Conservation (phyloP, 2,797 vertebrate species). For the Pampus argenteus region DNA sequence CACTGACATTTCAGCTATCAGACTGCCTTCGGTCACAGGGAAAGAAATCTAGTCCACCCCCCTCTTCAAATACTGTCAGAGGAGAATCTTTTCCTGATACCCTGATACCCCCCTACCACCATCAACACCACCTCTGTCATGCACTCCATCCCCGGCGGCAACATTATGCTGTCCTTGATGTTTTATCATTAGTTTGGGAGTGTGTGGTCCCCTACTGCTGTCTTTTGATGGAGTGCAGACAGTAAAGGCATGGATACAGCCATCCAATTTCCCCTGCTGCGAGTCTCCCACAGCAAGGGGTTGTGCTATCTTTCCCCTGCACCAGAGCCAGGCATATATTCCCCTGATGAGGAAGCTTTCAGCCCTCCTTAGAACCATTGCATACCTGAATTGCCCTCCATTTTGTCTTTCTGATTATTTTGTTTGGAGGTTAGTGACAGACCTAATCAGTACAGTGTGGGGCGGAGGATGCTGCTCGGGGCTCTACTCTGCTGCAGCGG, state of each 20-base stretch:
- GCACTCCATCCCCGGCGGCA: constrained; percentile 75
- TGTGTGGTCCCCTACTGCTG: constrained; percentile 87
- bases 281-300: constrained; percentile 78
- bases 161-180: constrained; percentile 88
- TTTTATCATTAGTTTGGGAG: constrained; percentile 87
- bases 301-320: constrained; percentile 75
- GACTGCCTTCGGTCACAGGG: constrained; percentile 81
- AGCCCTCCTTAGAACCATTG: constrained; percentile 70
- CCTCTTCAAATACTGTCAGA: constrained; percentile 81
- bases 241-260: constrained; percentile 84
- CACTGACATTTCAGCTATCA: constrained; percentile 87
- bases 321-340: constrained; percentile 73
- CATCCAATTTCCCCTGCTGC: constrained; percentile 84
- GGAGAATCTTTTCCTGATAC: constrained; percentile 75
- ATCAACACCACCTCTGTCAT: constrained; percentile 66
- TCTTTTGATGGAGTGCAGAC: constrained; percentile 84
- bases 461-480: constrained; percentile 53
- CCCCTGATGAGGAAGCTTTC: constrained; percentile 74
- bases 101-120: constrained; percentile 72
- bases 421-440: constrained; percentile 69
- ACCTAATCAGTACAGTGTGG: constrained; percentile 67
- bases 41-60: constrained; percentile 75
- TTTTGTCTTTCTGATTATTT: constrained; percentile 77
- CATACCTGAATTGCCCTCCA: constrained; percentile 77
- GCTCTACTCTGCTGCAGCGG: constrained; percentile 61